Conservation (phyloP, 2,888 invertebrate species). For the Andrena marginata region DNA sequence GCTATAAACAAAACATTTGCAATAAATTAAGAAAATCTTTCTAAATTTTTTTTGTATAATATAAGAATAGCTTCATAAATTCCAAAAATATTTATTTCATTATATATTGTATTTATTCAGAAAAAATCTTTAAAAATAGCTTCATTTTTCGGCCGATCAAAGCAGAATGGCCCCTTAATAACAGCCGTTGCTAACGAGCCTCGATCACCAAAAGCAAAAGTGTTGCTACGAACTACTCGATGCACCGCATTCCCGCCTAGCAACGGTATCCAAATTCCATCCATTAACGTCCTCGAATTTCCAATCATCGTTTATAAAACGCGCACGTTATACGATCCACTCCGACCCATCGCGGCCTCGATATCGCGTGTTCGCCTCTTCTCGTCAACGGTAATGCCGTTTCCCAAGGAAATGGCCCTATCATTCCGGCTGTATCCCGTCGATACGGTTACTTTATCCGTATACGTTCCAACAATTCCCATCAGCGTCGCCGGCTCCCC, state of each 20-base stretch:
- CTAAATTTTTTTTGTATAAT: too few relatives aligned
- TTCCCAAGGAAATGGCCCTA: conserved; percentile 37
- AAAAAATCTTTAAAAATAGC: too few relatives aligned
- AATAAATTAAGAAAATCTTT: too few relatives aligned
- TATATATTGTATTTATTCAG: too few relatives aligned
- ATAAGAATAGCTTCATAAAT: too few relatives aligned
- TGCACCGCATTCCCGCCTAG: not conserved
- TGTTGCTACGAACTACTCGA: not conserved
- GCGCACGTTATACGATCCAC: not conserved
- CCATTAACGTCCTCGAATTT: conserved; percentile 12
- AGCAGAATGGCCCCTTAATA: too few relatives aligned
- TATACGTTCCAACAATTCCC: conserved; percentile 24
- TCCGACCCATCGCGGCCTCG: not conserved
- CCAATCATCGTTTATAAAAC: conserved; percentile 33
- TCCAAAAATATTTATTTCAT: too few relatives aligned
- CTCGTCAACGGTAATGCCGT: conserved; percentile 31
- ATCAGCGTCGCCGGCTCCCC: conserved; percentile 22
- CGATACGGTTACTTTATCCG: conserved; percentile 35
- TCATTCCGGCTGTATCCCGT: conserved; percentile 25
- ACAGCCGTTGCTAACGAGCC: not conserved
- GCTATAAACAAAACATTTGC: too few relatives aligned
- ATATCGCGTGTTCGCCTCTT: conserved; percentile 1
- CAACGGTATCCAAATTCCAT: conserved; percentile 37
- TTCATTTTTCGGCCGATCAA: too few relatives aligned
- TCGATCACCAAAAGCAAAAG: not conserved